Conservation (phyloP, 2,888 invertebrate species). For the Uloborus plumipes region DNA sequence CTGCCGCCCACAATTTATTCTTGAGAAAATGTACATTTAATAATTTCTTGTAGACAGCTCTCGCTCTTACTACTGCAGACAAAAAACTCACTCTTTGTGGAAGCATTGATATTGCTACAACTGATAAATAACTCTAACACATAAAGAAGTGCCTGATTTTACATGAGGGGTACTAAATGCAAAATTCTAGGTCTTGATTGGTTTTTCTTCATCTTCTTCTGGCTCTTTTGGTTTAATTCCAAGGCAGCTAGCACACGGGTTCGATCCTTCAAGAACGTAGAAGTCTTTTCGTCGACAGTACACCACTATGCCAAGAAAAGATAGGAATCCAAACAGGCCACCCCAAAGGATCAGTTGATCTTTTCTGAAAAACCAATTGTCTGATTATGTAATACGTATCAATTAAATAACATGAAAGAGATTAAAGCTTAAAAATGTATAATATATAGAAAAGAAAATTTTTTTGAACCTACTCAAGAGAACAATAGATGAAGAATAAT, state of each 20-base stretch:
- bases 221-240: conserved; percentile 41
- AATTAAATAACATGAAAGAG: too few species aligned
- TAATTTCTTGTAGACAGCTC: too few species aligned
- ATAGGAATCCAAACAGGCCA: conserved; percentile 66
- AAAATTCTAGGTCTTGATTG: conserved; percentile 36
- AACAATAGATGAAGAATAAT: too few species aligned
- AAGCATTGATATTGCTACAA: too few species aligned
- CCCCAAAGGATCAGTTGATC: conserved; percentile 67
- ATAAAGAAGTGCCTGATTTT: neutral
- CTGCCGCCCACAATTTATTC: too few species aligned
- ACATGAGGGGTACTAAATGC: neutral
- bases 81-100: too few species aligned
- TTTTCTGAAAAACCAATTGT: conserved; percentile 44
- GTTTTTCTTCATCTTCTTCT: conserved; percentile 48
- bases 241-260: conserved; percentile 48
- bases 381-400: neutral
- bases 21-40: too few species aligned
- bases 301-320: conserved; percentile 63
- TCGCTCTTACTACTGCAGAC: too few species aligned
- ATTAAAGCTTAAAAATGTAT: too few species aligned
- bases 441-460: too few species aligned
- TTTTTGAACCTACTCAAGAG: too few species aligned
- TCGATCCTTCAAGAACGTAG: conserved; percentile 61
- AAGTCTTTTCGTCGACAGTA: conserved; percentile 67
- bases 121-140: too few species aligned